These are phyloP conservation scores for Aspidiotus destructor DNA, from an alignment of 2,888 invertebrate species.

Conservation along the genomic window DNA sequence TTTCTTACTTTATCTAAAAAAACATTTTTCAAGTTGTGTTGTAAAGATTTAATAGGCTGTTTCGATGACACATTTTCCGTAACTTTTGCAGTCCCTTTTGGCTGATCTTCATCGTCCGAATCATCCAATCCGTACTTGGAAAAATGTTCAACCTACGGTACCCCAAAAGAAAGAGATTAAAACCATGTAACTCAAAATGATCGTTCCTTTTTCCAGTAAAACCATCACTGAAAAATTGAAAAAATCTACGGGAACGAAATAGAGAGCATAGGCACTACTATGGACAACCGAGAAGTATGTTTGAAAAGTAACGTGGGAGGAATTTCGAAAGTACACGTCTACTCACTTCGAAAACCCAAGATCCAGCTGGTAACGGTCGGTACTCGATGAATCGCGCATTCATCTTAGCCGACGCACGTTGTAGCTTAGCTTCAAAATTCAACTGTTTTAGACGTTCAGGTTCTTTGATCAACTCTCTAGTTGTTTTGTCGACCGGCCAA, in stretches of 20 bases:
- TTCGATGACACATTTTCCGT: slow-evolving; percentile 24
- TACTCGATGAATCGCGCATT: slow-evolving; percentile 89
- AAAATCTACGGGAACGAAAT: neutral
- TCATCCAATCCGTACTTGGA: slow-evolving; percentile 86
- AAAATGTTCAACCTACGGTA: slow-evolving; percentile 71
- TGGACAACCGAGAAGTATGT: neutral
- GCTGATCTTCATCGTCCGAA: slow-evolving; percentile 69
- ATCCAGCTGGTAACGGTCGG: slow-evolving; percentile 77
- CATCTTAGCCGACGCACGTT: slow-evolving; percentile 73
- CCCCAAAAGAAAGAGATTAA: slow-evolving; percentile 6
- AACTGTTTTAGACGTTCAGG: slow-evolving; percentile 64
- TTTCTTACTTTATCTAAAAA: slow-evolving; percentile 12
- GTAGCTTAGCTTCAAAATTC: slow-evolving; percentile 76
- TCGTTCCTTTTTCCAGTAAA: no score
- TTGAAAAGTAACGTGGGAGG: no score
- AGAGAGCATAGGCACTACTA: slow-evolving; percentile 6
- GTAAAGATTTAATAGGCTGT: slow-evolving; percentile 9
- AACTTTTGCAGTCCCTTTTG: slow-evolving; percentile 35
- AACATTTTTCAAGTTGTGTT: slow-evolving; percentile 13
- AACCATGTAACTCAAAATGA: no score
- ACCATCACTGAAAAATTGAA: no score
- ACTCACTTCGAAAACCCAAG: slow-evolving; percentile 85
- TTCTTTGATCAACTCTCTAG: slow-evolving; percentile 67
- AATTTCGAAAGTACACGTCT: slow-evolving; percentile 31
- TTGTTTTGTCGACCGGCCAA: slow-evolving; percentile 84